These are phyloP conservation scores for Colletes latitarsis DNA, from an alignment of 1,140 invertebrate species.

Conservation along the genomic window DNA sequence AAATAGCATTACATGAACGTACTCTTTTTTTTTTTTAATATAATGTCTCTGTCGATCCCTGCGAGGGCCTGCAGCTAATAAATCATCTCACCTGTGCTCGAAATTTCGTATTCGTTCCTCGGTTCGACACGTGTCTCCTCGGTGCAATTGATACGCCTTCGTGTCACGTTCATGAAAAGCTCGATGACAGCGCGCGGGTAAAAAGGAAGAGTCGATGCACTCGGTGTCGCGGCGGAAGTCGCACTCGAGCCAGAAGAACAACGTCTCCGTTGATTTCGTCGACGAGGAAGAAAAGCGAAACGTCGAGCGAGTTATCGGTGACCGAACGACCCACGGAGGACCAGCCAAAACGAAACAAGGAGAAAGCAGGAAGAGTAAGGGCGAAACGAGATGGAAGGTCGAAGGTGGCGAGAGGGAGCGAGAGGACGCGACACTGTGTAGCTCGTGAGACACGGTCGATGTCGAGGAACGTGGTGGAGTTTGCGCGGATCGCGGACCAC, in stretches of 20 bases:
- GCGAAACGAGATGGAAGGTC: background rate
- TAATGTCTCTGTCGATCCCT: no score
- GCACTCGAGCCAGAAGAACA: background rate
- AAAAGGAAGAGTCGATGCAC: background rate
- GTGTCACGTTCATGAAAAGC: background rate
- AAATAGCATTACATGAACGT: no score
- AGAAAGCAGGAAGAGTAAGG: background rate
- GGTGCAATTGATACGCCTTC: background rate
- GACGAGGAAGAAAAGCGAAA: background rate
- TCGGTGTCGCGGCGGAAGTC: no score
- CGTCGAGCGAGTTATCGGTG: no score
- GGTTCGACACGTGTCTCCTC: background rate
- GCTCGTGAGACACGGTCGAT: constrained; percentile 20
- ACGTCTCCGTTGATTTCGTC: background rate
- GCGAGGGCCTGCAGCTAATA: no score
- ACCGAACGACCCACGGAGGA: background rate
- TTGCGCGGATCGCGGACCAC: background rate
- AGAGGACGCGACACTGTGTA: background rate
- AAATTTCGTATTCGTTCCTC: background rate
- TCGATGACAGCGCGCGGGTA: background rate
- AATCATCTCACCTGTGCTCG: constrained; percentile 61
- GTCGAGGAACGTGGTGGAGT: background rate
- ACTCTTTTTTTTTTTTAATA: no score
- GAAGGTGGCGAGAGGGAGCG: background rate
- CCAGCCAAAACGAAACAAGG: background rate